These are phyloP conservation scores for Trichogramma evanescens DNA, from an alignment of 2,888 invertebrate genomes.

Conservation along the genomic window DNA sequence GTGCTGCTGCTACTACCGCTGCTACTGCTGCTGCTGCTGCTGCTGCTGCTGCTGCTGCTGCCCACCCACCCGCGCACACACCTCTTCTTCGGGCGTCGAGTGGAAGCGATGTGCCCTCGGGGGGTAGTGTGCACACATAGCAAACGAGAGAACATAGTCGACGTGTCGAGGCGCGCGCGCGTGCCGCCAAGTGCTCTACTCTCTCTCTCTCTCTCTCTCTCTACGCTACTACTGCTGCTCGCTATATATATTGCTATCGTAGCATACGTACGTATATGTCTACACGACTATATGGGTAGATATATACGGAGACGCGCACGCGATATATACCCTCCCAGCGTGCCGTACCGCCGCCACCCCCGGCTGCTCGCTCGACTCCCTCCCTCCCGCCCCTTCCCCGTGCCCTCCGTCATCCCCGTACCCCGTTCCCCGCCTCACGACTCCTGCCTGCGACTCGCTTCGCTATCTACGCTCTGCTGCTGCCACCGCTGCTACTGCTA, in stretches of 20 bases:
- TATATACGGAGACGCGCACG: conserved; percentile 24
- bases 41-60: neutral
- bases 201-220: too few species aligned
- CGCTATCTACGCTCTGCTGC: neutral
- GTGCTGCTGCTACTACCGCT: neutral
- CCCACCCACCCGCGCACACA: conserved; percentile 6
- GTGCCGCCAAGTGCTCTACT: conserved; percentile 39
- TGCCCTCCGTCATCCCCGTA: neutral
- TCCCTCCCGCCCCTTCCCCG: neutral
- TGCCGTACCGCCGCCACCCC: neutral
- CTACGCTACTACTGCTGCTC: too few species aligned
- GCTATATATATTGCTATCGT: too few species aligned
- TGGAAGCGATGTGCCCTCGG: conserved; percentile 43
- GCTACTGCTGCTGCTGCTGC: too few species aligned
- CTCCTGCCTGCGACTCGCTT: neutral
- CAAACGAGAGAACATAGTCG: too few species aligned
- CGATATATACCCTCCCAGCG: neutral
- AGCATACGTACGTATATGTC: too few species aligned
- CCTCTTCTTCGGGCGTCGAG: conserved; percentile 30
- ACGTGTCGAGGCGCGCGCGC: conserved; percentile 33
- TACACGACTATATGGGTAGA: too few species aligned
- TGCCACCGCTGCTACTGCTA: neutral
- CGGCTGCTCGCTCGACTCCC: conserved; percentile 7
- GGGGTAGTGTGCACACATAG: conserved; percentile 22
- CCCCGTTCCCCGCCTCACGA: neutral